Evolutionary conservation across 1,140 invertebrate species (phyloP).

Genomic region (Bombus turneri): DNA sequence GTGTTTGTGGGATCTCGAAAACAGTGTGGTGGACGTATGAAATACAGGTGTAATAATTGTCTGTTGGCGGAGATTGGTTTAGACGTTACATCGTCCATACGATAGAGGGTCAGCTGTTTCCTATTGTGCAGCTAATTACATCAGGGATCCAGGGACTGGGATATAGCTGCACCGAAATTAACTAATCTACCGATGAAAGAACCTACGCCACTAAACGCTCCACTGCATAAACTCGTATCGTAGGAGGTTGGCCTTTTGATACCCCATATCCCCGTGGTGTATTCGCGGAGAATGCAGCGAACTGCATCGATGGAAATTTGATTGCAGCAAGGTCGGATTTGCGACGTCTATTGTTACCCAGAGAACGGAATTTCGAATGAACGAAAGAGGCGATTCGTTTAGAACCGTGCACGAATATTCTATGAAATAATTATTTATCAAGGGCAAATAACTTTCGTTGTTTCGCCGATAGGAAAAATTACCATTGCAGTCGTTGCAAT

Average conservation of each 20-base stretch:
- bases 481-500: background rate
- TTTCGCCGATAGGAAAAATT: background rate
- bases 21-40: constrained; percentile 44
- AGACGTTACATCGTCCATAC: constrained; percentile 64
- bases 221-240: constrained; percentile 50
- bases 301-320: constrained; percentile 39
- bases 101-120: constrained; percentile 72
- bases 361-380: background rate
- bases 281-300: constrained; percentile 7
- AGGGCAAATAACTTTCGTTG: background rate
- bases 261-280: background rate
- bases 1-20: background rate
- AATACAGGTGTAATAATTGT: constrained; percentile 73
- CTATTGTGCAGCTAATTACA: constrained; percentile 77
- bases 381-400: background rate
- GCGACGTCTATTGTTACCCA: background rate
- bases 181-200: constrained; percentile 76
- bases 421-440: background rate
- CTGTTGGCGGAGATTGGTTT: constrained; percentile 71
- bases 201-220: constrained; percentile 59
- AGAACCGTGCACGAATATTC: background rate
- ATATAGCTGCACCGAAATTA: constrained; percentile 71
- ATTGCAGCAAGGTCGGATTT: constrained; percentile 9
- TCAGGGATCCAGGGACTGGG: constrained; percentile 70
- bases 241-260: constrained; percentile 26